Evolutionary conservation across 2,113 vertebrate species (phyloP).

Genomic region (Formicarius rufipectus): DNA sequence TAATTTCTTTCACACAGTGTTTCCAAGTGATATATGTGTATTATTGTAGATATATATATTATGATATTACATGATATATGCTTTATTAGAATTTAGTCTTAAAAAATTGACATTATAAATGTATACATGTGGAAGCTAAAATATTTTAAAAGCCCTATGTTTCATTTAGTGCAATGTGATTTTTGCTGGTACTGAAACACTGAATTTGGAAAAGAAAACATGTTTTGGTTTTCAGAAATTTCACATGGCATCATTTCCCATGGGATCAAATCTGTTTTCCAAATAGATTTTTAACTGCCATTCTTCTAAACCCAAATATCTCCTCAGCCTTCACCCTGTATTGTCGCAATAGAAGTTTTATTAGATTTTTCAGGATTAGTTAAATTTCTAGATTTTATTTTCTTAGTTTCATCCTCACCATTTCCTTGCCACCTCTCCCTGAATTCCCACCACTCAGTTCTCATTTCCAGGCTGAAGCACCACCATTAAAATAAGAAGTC

Average conservation of each 20-base stretch:
- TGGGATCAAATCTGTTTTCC: neutral
- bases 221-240: neutral
- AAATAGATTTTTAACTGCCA: neutral
- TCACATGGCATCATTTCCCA: neutral
- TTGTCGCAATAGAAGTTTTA: fast-evolving
- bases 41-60: too few species aligned
- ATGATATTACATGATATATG: too few species aligned
- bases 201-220: neutral
- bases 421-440: neutral
- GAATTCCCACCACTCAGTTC: neutral
- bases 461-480: neutral
- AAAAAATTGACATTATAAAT: neutral
- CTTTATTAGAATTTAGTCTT: too few species aligned
- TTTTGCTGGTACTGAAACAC: neutral
- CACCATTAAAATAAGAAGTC: neutral
- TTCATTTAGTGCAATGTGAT: neutral
- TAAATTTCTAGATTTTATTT: neutral
- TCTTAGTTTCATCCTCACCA: neutral
- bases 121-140: neutral
- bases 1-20: neutral
- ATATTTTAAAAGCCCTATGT: fast-evolving
- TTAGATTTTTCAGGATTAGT: neutral
- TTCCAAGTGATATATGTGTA: neutral
- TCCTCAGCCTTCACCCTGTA: neutral
- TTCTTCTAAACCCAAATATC: neutral